Conservation (phyloP, 2,797 vertebrate genomes). For the Acrocephalus scirpaceus region DNA sequence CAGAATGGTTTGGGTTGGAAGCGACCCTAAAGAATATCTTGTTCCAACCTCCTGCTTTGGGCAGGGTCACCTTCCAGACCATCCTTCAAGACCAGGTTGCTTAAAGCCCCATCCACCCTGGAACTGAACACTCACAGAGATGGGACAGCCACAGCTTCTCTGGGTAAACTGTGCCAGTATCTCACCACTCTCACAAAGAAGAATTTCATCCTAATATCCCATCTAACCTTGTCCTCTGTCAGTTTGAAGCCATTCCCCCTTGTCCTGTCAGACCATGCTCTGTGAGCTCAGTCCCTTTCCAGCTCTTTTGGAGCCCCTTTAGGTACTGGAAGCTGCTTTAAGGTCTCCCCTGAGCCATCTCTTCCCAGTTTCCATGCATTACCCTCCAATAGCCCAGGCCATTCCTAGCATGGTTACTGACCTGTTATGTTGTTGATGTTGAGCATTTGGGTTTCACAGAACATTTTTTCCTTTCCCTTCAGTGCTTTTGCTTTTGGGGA, state of each 20-base stretch:
- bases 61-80: background rate
- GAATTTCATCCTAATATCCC: background rate
- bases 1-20: background rate
- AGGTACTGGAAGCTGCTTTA: background rate
- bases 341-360: background rate
- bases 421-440: background rate
- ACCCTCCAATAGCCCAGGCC: background rate
- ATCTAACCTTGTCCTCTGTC: background rate
- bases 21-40: background rate
- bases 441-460: background rate
- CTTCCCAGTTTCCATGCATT: background rate
- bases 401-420: fast-evolving
- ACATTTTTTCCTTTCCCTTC: background rate
- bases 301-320: background rate
- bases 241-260: background rate
- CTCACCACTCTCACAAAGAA: background rate
- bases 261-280: background rate
- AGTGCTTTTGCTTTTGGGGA: background rate
- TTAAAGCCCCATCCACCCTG: background rate
- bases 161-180: background rate
- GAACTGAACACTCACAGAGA: background rate
- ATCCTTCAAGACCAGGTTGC: background rate
- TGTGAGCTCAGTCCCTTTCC: background rate
- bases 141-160: background rate
- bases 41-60: background rate